phyloP scores from a whole-genome alignment of 2,888 invertebrate genomes.

The Lasiommata megera region DNA sequence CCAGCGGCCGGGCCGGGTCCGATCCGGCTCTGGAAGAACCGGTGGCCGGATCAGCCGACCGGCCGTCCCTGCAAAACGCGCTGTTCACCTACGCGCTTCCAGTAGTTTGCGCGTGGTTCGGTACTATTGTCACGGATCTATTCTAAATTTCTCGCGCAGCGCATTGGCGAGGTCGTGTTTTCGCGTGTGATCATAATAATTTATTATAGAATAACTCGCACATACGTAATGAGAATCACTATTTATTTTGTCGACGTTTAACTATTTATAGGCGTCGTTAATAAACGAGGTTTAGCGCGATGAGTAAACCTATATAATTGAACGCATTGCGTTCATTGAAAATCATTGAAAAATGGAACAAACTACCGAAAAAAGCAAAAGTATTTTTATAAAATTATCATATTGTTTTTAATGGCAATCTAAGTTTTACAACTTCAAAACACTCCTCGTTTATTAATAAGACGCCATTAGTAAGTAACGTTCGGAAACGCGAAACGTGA shows the following conservation, averaged over 20 bases:
- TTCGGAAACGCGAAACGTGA: slow-evolving; percentile 13
- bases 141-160: slow-evolving; percentile 87
- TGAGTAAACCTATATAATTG: too few species aligned
- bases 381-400: neutral
- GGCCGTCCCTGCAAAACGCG: slow-evolving; percentile 82
- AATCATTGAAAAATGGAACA: neutral
- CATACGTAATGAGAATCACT: slow-evolving; percentile 10
- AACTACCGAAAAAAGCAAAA: neutral
- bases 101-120: slow-evolving; percentile 92
- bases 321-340: too few species aligned
- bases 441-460: slow-evolving; percentile 1
- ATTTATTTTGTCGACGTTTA: slow-evolving; percentile 14
- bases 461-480: neutral
- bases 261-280: neutral
- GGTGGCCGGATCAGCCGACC: slow-evolving; percentile 53
- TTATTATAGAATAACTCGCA: slow-evolving; percentile 22
- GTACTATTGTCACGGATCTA: slow-evolving; percentile 89
- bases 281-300: neutral
- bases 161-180: slow-evolving; percentile 20
- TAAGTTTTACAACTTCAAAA: neutral
- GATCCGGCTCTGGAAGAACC: slow-evolving; percentile 47
- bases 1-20: slow-evolving; percentile 20
- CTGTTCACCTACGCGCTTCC: slow-evolving; percentile 89
- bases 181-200: slow-evolving; percentile 4
- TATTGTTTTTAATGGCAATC: neutral